phyloP scores from a whole-genome alignment of 64 coral and sea anemone species.

The Platygyra sinensis region DNA sequence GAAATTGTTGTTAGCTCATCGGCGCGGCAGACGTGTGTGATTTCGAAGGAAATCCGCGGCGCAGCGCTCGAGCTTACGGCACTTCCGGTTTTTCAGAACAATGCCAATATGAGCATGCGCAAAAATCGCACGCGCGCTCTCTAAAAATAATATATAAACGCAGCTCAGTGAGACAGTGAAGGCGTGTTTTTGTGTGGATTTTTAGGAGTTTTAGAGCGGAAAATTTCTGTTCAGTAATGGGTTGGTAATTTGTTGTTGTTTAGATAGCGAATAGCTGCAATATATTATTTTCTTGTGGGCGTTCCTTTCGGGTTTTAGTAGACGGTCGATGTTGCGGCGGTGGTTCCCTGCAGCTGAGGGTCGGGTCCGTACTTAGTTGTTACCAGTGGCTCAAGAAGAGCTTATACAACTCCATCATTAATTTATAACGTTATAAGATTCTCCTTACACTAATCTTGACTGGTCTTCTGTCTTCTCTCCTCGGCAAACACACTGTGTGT shows the following conservation, averaged over 20 bases:
- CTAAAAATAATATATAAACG: neutral
- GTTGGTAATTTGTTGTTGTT: slow-evolving; percentile 41
- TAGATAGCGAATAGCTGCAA: neutral
- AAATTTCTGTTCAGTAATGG: slow-evolving; percentile 49
- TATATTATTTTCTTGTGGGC: slow-evolving; percentile 4
- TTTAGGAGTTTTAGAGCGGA: slow-evolving; percentile 9
- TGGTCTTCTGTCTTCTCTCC: slow-evolving; percentile 15
- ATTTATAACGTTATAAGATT: slow-evolving; percentile 48
- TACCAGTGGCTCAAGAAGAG: neutral
- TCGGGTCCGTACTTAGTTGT: neutral
- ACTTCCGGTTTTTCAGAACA: slow-evolving; percentile 51
- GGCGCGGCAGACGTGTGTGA: neutral
- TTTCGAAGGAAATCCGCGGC: neutral
- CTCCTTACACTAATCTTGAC: neutral
- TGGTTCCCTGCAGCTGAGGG: neutral
- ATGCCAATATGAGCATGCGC: slow-evolving; percentile 42
- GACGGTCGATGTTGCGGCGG: neutral
- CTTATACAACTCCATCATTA: slow-evolving; percentile 33
- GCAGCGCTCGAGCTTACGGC: neutral
- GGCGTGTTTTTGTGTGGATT: slow-evolving; percentile 65
- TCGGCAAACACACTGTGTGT: neutral
- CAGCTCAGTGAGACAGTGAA: slow-evolving; percentile 1
- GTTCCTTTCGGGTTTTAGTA: neutral
- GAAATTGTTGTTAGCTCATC: neutral
- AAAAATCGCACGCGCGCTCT: slow-evolving; percentile 35